Percentiles rank a stretch among this genome's conserved stretches.
These are phyloP conservation scores for Mercenaria mercenaria DNA, from an alignment of 1,140 invertebrate genomes.

Conservation along the genomic window DNA sequence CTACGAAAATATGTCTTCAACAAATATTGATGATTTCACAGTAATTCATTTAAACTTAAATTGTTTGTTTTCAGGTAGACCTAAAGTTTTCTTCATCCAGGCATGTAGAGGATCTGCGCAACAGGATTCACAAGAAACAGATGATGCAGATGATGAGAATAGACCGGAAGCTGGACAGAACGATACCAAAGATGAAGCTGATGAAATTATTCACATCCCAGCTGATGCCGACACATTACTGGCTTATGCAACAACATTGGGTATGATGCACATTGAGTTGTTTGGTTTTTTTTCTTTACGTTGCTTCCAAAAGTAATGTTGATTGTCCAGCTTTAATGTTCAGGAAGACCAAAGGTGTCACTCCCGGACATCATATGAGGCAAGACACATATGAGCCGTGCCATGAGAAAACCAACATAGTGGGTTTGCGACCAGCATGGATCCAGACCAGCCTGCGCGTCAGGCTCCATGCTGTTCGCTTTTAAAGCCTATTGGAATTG, in stretches of 20 bases:
- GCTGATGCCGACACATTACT: conserved; percentile 42
- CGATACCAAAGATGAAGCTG: background rate
- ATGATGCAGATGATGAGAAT: conserved; percentile 11
- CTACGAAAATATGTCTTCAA: background rate
- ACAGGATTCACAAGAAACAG: background rate
- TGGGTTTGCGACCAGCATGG: no score
- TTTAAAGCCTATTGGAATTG: no score
- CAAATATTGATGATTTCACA: background rate
- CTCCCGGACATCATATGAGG: no score
- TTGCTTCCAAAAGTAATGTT: no score
- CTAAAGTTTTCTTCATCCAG: conserved; percentile 45
- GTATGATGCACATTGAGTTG: conserved; percentile 5
- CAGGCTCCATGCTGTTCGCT: no score
- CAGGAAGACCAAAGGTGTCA: no score
- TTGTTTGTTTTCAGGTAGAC: conserved; percentile 21
- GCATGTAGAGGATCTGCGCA: conserved; percentile 16
- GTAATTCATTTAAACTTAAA: no score
- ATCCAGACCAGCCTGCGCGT: no score
- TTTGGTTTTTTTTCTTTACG: no score
- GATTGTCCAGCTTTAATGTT: no score
- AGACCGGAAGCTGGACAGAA: background rate
- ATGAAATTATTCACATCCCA: conserved; percentile 18
- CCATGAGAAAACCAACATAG: no score
- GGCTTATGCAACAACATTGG: conserved; percentile 45
- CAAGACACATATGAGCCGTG: no score